Evolutionary conservation across 2,888 invertebrate genomes (phyloP).

Genomic region (Cataglyphis livida): DNA sequence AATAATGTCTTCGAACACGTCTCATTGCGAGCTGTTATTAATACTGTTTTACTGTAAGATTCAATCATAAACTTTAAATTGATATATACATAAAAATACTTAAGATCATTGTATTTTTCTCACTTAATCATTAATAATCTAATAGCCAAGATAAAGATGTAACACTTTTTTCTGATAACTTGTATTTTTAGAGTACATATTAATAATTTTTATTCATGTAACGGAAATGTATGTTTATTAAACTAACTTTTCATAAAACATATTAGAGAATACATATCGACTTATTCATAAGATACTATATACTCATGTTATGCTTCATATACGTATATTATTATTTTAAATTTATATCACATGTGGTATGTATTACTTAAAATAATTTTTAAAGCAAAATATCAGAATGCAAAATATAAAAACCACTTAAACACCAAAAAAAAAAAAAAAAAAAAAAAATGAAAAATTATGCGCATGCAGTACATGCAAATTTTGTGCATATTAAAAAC

Average conservation of each 20-base stretch:
- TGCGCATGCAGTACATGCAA: not conserved
- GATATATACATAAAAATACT: conserved; percentile 59
- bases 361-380: not conserved
- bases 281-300: not conserved
- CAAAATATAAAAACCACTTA: not conserved
- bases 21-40: not conserved
- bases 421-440: not conserved
- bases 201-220: not conserved
- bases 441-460: not conserved
- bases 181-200: not conserved
- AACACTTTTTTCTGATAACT: not conserved
- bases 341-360: not conserved
- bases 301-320: not conserved
- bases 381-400: not conserved
- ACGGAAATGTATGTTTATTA: not conserved
- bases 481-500: not conserved
- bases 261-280: not conserved
- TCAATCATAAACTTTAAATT: conserved; percentile 73
- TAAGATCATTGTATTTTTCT: conserved; percentile 48
- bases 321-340: not conserved
- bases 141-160: not conserved
- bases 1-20: conserved; percentile 17
- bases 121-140: not conserved
- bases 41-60: conserved; percentile 61
- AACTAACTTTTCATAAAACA: not conserved